These are phyloP conservation scores for Luehdorfia chinensis DNA, from an alignment of 1,140 invertebrate species.

Conservation along the genomic window DNA sequence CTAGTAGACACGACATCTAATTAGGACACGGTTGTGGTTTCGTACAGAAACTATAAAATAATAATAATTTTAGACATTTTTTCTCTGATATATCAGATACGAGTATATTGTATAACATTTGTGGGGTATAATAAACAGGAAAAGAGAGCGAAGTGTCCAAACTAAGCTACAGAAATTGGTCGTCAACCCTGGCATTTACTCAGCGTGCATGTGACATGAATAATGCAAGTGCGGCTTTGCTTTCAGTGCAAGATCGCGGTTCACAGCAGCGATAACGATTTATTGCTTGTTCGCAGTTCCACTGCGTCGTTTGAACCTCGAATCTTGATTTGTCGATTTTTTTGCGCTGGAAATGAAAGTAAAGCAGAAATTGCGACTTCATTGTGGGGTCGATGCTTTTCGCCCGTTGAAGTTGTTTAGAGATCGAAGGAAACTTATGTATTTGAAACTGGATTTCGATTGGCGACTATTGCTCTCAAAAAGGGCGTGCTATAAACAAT, in stretches of 20 bases:
- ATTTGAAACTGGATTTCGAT: background rate
- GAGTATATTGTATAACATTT: too few relatives aligned
- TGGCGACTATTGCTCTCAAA: background rate
- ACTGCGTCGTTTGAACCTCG: background rate
- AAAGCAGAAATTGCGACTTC: background rate
- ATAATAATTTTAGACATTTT: too few relatives aligned
- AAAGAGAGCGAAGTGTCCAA: too few relatives aligned
- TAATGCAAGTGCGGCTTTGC: constrained; percentile 10
- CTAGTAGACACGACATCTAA: too few relatives aligned
- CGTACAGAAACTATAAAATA: too few relatives aligned
- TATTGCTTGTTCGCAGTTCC: background rate
- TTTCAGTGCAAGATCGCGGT: background rate
- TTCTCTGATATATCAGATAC: too few relatives aligned
- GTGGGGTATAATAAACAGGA: too few relatives aligned
- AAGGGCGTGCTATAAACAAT: background rate
- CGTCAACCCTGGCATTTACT: background rate
- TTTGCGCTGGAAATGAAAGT: constrained; percentile 13
- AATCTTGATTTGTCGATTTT: constrained; percentile 5
- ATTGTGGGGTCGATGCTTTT: background rate
- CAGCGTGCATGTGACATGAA: background rate
- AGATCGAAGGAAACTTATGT: background rate
- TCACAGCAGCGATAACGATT: constrained; percentile 4
- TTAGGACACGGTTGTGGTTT: too few relatives aligned
- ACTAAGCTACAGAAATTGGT: too few relatives aligned
- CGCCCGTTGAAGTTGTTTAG: background rate